These are phyloP conservation scores for Drosophila meridiana DNA, from an alignment of 2,888 invertebrate species.

Conservation along the genomic window DNA sequence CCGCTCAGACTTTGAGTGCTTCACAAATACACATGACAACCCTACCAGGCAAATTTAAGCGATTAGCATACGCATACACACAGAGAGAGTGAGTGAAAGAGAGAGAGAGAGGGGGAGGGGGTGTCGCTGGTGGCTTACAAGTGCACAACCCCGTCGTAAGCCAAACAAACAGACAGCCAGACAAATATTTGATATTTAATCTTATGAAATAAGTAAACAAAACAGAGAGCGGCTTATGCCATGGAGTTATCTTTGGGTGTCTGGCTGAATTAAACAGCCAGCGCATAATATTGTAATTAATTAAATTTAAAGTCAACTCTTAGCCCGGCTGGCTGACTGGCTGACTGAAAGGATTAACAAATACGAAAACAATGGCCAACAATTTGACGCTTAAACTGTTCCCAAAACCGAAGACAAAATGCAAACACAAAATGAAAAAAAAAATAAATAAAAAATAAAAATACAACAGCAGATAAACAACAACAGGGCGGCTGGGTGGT, in stretches of 20 bases:
- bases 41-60: constrained; percentile 25
- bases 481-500: neutral
- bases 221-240: constrained; percentile 31
- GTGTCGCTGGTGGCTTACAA: constrained; percentile 61
- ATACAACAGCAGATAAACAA: constrained; percentile 28
- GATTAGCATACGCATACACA: constrained; percentile 24
- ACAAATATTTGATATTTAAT: constrained; percentile 79
- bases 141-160: constrained; percentile 56
- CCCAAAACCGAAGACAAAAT: constrained; percentile 72
- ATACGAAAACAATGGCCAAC: constrained; percentile 67
- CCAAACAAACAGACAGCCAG: constrained; percentile 50
- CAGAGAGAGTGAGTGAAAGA: neutral
- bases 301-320: constrained; percentile 74
- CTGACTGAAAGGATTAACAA: constrained; percentile 64
- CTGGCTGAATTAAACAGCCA: constrained; percentile 50
- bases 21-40: constrained; percentile 55
- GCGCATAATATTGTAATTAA: constrained; percentile 77
- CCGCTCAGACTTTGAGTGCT: constrained; percentile 30
- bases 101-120: neutral
- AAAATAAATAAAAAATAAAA: neutral
- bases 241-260: neutral
- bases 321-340: constrained; percentile 12
- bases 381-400: constrained; percentile 74
- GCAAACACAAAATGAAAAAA: constrained; percentile 53
- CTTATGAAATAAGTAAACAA: constrained; percentile 65